phyloP scores from a whole-genome alignment of 2,797 vertebrate genomes.

The Mallotus villosus region DNA sequence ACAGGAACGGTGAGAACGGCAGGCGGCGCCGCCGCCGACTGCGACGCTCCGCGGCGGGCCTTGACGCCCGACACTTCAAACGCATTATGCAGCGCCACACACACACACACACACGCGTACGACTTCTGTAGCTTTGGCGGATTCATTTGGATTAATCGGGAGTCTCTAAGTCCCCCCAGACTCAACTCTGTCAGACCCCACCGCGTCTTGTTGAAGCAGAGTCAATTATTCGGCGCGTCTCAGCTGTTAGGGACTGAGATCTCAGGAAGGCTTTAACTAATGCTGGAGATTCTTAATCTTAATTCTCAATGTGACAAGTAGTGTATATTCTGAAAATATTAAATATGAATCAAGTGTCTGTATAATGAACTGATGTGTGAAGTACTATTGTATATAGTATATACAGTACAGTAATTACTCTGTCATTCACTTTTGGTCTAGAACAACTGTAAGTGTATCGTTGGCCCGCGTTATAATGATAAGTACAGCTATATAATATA shows the following conservation, averaged over 20 bases:
- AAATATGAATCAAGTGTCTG: not conserved
- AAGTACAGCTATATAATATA: no score
- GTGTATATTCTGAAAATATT: not conserved
- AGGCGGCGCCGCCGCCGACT: not conserved
- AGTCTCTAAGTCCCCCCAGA: constrained; percentile 30
- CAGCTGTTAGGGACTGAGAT: constrained; percentile 10
- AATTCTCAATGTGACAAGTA: not conserved
- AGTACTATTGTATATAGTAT: no score
- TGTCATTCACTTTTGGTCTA: no score
- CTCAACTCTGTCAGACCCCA: constrained; percentile 14
- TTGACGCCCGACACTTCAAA: no score
- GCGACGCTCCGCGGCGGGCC: not conserved
- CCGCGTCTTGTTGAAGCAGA: constrained; percentile 9
- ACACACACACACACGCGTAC: no score
- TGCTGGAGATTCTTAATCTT: not conserved
- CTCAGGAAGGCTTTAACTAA: not conserved
- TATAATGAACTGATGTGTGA: no score
- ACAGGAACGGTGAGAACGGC: constrained; percentile 82
- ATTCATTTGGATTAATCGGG: constrained; percentile 35
- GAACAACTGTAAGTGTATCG: no score
- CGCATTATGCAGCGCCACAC: not conserved
- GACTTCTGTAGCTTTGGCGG: constrained; percentile 14
- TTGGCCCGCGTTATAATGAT: no score
- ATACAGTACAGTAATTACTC: no score
- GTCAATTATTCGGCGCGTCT: constrained; percentile 32